Evolutionary conservation across 2,113 vertebrate genomes (phyloP), one percentile per base, ranked within the genome.

Genomic region (Gyps fulvus): DNA sequence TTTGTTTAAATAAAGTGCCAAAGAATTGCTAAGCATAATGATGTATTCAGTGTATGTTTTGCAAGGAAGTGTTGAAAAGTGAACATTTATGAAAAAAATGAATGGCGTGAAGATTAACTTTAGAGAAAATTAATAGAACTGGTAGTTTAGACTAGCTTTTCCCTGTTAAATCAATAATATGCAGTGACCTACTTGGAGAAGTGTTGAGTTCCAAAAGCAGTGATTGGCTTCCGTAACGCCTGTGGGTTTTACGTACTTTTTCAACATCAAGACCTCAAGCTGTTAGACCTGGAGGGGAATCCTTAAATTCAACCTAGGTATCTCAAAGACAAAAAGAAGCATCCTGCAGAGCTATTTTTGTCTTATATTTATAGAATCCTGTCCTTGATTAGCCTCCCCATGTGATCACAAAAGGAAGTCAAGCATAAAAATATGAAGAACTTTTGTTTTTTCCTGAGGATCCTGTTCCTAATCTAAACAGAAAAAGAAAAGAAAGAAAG

Each of bases 1-100:
- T 81, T 85, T 61, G 9, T 81, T 96, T 97, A 96, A 97, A 96
- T 70, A 55, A 94, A 95, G 43, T 54, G 38, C 12, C 22, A 38
- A 86, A 80, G 57, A 93, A 96, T 78, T 65, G 14, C 9, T 80
- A 50, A 90, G 19, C 17, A 93, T 71, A 79, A 36, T 71, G 25
- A 95, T 91, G 21, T 87, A 86, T 74, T 85, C 83, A 77, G 32
- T 69, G 25, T 7, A 29, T 20, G 40, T 77, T 88, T 89, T 93
- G 15, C 27, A 89, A 94, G 69, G 23, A 86, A 70, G 17, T 17
- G 59, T 2, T 74, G 36, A 81, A 91, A 61, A 70, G 11, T 13
- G 26, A 63, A 22, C 8, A 36, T 58, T 72, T 45, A 2, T 40
- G 62, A 19, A 52, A 83, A 49, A 83, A 87, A 66, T 19, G 3